A percentile compares a stretch with the other conserved stretches of the same genome.
phyloP scores from a whole-genome alignment of 2,797 vertebrate species.

The Brachymystax lenok region DNA sequence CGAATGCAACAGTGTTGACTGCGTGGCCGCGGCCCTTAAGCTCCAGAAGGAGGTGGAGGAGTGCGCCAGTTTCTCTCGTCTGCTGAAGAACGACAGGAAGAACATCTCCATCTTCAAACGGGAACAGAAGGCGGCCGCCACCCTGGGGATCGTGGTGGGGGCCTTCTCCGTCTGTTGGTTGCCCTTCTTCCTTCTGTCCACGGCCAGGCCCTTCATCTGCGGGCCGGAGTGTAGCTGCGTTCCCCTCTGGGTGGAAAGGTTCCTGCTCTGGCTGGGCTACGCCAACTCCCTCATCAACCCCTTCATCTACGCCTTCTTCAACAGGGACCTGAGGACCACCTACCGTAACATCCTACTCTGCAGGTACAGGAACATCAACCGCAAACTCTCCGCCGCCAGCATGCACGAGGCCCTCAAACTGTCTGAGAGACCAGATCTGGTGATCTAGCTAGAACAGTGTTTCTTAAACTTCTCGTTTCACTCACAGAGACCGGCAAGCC shows the following conservation, averaged over 20 bases:
- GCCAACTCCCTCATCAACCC: slow-evolving; percentile 97
- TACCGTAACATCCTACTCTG: slow-evolving; percentile 92
- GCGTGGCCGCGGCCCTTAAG: slow-evolving; percentile 82
- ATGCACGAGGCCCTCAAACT: slow-evolving; percentile 96
- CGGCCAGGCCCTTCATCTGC: slow-evolving; percentile 90
- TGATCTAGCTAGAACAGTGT: slow-evolving; percentile 65
- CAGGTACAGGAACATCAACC: slow-evolving; percentile 93
- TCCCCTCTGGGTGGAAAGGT: slow-evolving; percentile 91
- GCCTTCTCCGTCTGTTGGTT: slow-evolving; percentile 94
- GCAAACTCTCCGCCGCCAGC: slow-evolving; percentile 90
- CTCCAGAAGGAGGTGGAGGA: slow-evolving; percentile 86
- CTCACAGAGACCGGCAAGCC: neutral
- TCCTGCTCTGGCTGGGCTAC: slow-evolving; percentile 92
- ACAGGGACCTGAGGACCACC: slow-evolving; percentile 93
- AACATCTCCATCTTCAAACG: slow-evolving; percentile 93
- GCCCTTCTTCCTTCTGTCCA: slow-evolving; percentile 93
- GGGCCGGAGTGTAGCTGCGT: slow-evolving; percentile 92
- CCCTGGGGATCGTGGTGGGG: slow-evolving; percentile 91
- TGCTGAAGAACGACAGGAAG: slow-evolving; percentile 85
- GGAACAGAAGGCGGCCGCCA: slow-evolving; percentile 95
- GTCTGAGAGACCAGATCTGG: slow-evolving; percentile 84
- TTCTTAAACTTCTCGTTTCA: neutral
- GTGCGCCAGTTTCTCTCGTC: slow-evolving; percentile 84
- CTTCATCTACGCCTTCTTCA: slow-evolving; percentile 97
- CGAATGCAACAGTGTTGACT: slow-evolving; percentile 77